Evolutionary conservation across 2,888 invertebrate genomes (phyloP), one percentile per base, ranked within the genome.

Genomic region (Lordiphosa fenestrarum): DNA sequence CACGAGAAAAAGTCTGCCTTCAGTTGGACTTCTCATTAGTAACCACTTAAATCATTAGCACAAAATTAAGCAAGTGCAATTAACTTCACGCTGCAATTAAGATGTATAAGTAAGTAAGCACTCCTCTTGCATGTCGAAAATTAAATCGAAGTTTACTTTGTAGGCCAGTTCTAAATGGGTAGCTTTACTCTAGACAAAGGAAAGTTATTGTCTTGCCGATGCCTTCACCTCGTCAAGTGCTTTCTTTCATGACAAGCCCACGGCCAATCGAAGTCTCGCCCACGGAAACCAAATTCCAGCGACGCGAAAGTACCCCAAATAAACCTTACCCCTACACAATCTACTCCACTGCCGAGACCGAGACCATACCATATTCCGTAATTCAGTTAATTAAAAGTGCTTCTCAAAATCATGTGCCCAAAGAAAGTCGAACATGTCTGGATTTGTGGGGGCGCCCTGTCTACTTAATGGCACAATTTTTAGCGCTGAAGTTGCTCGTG

Each of bases 371-470:
- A 78, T 77, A 81, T 59, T 53, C 46, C n/a, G 47, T 21, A 55
- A 69, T 75, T 80, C 59, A 63, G 85, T 85, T 78, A 76, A 76
- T 85, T 76, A 76, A 84, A 74, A 76, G 76, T 72, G 76, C 47
- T 30, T 49, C 21, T 50, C 13, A 19, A 53, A 64, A 56, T 49
- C 13, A 37, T 51, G 47, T 55, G 71, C 44, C 10, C 53, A 53
- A 71, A 76, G 76, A 76, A 76, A 76, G 85, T 64, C 68, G 44
- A 25, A 56, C 37, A 46, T 47, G 21, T 30, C 10, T 40, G 19
- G 41, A 37, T 19, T 21, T 7, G 33, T 44, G 30, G 30, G 30
- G 30, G 30, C 30, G 21, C 30, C 35, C n/a, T 52, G 73, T 50
- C 55, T 61, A 38, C 36, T 83, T 85, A 85, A 77, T 76, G 74